phyloP scores from a whole-genome alignment of 2,888 invertebrate genomes.

The Catocala nupta region DNA sequence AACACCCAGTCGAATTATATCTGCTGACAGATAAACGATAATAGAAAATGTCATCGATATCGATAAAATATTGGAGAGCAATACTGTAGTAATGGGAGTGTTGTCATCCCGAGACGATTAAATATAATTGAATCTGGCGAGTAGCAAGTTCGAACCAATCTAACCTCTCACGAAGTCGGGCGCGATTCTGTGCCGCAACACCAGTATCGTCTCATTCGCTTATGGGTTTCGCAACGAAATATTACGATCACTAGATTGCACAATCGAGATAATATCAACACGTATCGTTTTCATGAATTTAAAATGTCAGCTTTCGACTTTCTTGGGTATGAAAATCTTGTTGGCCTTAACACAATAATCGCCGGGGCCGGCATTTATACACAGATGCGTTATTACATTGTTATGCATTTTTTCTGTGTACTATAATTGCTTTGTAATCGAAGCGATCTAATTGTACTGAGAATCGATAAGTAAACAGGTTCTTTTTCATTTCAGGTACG shows the following conservation, averaged over 20 bases:
- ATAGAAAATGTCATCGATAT: constrained; percentile 58
- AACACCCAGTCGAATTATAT: constrained; percentile 46
- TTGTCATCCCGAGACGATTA: constrained; percentile 73
- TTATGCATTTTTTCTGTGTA: constrained; percentile 41
- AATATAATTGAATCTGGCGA: constrained; percentile 75
- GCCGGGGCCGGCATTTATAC: constrained; percentile 33
- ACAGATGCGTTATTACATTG: constrained; percentile 46
- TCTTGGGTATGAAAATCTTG: constrained; percentile 39
- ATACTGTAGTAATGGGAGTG: constrained; percentile 60
- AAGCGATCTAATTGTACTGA: constrained; percentile 58
- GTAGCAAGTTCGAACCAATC: constrained; percentile 67
- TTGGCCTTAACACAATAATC: constrained; percentile 40
- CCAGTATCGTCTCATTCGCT: constrained; percentile 55
- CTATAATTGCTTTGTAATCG: constrained; percentile 53
- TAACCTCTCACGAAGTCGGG: constrained; percentile 72
- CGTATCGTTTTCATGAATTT: constrained; percentile 43
- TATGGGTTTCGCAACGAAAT: constrained; percentile 64
- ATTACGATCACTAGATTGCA: constrained; percentile 62
- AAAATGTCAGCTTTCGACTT: constrained; percentile 41
- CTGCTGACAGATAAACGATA: constrained; percentile 52
- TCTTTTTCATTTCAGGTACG: constrained; percentile 70
- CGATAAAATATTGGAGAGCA: constrained; percentile 53
- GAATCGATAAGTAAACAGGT: constrained; percentile 62
- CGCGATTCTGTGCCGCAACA: constrained; percentile 70
- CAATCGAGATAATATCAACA: constrained; percentile 43